Percentiles rank a stretch among this genome's conserved stretches.
Evolutionary conservation across 92 coral and sea anemone species (phyloP).

Genomic region (Epizoanthus ramosus): DNA sequence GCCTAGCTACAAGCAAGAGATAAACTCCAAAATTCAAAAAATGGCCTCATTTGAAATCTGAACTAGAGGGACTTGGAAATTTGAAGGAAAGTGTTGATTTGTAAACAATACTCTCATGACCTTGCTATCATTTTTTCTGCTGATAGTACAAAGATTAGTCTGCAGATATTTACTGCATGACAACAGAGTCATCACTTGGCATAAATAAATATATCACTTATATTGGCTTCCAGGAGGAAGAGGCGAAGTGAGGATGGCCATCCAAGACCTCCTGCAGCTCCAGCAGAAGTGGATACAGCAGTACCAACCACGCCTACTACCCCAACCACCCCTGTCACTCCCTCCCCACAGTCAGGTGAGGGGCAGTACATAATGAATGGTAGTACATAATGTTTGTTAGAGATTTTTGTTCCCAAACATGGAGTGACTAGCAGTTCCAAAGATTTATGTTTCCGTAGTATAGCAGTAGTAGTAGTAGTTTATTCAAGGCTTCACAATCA

Average conservation of each 20-base stretch:
- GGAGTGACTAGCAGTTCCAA: too few species aligned
- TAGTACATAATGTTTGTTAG: not conserved
- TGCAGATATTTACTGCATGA: too few species aligned
- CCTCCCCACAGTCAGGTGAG: slow-evolving; percentile 42
- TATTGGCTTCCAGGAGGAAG: slow-evolving; percentile 15
- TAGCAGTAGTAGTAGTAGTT: too few species aligned
- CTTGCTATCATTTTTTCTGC: not conserved
- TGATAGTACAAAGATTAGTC: too few species aligned
- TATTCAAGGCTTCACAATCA: too few species aligned
- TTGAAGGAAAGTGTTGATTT: slow-evolving; percentile 37
- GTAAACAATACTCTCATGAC: slow-evolving; percentile 26
- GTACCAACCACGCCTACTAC: slow-evolving; percentile 55
- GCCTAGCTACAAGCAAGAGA: too few species aligned
- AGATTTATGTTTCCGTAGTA: too few species aligned
- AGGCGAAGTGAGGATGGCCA: slow-evolving; percentile 58
- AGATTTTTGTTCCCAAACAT: too few species aligned
- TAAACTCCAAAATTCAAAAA: too few species aligned
- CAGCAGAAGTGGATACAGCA: slow-evolving; percentile 51
- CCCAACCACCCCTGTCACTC: slow-evolving; percentile 62
- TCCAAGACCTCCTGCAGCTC: slow-evolving; percentile 36
- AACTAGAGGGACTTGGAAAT: not conserved
- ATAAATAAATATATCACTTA: too few species aligned
- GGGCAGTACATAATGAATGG: not conserved
- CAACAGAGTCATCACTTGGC: too few species aligned
- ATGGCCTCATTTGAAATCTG: not conserved